Conservation (phyloP, 1,140 invertebrate genomes). For the Aradophagus sp. region DNA sequence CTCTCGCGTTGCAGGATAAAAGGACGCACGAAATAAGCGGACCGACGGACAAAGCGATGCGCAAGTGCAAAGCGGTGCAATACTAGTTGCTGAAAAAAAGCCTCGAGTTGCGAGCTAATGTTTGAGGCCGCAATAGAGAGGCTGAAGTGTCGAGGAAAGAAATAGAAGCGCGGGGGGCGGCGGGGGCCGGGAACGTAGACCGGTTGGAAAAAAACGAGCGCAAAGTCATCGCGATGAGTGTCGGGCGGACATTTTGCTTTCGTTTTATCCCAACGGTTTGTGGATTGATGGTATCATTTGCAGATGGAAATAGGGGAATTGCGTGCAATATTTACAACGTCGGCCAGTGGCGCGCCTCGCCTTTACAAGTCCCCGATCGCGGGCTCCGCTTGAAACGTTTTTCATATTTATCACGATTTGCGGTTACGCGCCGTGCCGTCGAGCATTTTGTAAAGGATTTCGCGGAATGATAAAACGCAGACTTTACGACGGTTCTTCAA, state of each 20-base stretch:
- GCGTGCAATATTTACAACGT: slow-evolving; percentile 55
- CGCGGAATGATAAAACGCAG: slow-evolving; percentile 25
- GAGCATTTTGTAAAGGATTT: slow-evolving; percentile 33
- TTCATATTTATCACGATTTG: slow-evolving; percentile 51
- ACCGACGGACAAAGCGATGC: slow-evolving; percentile 20
- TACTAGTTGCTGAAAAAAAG: slow-evolving; percentile 29
- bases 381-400: slow-evolving; percentile 29
- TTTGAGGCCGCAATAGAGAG: slow-evolving; percentile 31
- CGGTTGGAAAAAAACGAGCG: too few species aligned
- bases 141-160: slow-evolving; percentile 43
- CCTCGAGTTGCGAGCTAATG: slow-evolving; percentile 27
- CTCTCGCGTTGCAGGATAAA: slow-evolving; percentile 8
- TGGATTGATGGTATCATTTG: slow-evolving; percentile 61
- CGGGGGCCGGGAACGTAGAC: too few species aligned
- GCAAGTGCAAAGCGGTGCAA: background rate
- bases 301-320: slow-evolving; percentile 57
- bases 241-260: slow-evolving; percentile 35
- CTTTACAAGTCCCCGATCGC: slow-evolving; percentile 39
- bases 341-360: slow-evolving; percentile 8
- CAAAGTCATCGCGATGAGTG: slow-evolving; percentile 47
- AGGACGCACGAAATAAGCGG: slow-evolving; percentile 29
- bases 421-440: slow-evolving; percentile 6
- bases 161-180: slow-evolving; percentile 35
- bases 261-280: slow-evolving; percentile 49
- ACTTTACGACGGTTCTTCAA: slow-evolving; percentile 20